Base-by-base conservation (phyloP, 1,140 invertebrate species). In the Drosophila bocki region DNA sequence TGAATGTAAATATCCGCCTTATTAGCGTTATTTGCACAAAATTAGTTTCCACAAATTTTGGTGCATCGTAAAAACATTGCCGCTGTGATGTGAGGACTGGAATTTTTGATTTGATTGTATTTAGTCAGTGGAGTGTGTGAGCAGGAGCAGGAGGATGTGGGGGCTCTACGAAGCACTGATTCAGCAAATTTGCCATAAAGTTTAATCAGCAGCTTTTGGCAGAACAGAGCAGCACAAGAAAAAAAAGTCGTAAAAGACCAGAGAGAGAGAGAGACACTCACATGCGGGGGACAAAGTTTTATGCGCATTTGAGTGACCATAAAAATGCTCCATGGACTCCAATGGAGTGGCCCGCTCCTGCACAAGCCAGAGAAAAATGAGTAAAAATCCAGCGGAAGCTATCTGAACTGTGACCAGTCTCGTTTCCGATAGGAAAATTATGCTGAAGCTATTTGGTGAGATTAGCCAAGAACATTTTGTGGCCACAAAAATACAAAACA, bases 181-280 rank as follows among this genome's bases (percentile, higher is more conserved):
- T 91, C 86, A 91, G 90, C 90, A 91, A 86, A 76, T 78, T 77
- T 86, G 82, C 75, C 82, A 91, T 91, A 82, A 91, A 85, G 74
- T 88, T 91, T 91, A 91, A 91, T 91, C 90, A 91, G 90, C 84
- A 91, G 76, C 83, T 80, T 83, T 74, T 81, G 70, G 54, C 39
- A 74, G 67, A 68, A 61, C 41, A 58, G 39, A 19, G 39, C 48
- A 48, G 3, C 11, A 0, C 12, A 33, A 22, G 35, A 74, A 86
- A 75, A 22, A 22, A 69, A 51, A 39, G 44, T 60, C 61, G 57
- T 75, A 70, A 77, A 71, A 74, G 58, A 42, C 53, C 72, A 54
- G 45, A 77, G 22, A 22, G 37, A 77, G 22, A 22, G 37, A 76
- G 37, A 78, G 37, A 59, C 45, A 63, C 39, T 63, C 47, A 64